Conservation (phyloP, 2,888 invertebrate species). For the Hermaeophaga mercurialis region DNA sequence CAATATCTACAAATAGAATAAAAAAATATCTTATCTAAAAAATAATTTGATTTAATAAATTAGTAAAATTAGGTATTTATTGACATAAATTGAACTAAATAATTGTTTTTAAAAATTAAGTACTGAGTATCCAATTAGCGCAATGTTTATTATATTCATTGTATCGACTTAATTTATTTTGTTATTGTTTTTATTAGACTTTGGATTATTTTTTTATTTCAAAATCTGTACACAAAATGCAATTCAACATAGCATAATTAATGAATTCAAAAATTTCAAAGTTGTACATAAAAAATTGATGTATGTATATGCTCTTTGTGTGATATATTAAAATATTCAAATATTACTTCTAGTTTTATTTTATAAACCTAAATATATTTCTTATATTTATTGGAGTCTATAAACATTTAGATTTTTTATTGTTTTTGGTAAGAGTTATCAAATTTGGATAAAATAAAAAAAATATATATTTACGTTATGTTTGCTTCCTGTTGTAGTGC, state of each 20-base stretch:
- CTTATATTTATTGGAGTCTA: no score
- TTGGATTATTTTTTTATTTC: constrained; percentile 23
- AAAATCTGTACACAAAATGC: constrained; percentile 42
- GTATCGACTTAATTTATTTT: constrained; percentile 36
- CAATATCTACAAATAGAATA: no score
- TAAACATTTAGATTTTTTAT: no score
- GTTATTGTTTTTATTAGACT: constrained; percentile 33
- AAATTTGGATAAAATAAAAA: no score
- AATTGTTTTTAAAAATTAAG: not conserved
- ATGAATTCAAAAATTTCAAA: constrained; percentile 50
- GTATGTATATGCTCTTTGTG: constrained; percentile 60
- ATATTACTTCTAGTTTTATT: constrained; percentile 43
- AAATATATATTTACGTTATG: not conserved
- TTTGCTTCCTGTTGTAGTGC: constrained; percentile 1
- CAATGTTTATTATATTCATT: constrained; percentile 40
- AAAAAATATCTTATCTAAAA: no score
- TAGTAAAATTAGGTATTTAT: not conserved
- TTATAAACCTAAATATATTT: not conserved
- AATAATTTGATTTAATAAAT: no score
- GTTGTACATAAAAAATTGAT: constrained; percentile 58
- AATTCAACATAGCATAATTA: constrained; percentile 42
- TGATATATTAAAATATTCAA: constrained; percentile 60
- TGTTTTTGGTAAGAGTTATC: no score
- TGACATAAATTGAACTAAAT: not conserved
- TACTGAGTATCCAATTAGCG: constrained; percentile 4